Base-by-base conservation (phyloP, 30 jellyfish, hydroid and myxozoan species). In the Cassiopea xamachana region DNA sequence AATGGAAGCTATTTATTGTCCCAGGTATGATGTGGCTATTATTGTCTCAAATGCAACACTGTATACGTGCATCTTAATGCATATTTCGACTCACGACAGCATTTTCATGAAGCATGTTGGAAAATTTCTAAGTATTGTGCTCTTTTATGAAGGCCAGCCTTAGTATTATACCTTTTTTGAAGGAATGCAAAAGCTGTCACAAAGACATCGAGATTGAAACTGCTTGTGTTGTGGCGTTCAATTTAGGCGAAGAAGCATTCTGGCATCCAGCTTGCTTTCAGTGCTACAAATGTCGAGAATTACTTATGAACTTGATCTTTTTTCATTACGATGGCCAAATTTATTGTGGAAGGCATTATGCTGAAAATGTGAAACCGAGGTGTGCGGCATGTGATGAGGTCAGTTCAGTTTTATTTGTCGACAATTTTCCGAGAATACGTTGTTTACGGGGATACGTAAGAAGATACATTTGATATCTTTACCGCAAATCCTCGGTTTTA, bases 371-470 rank as follows among this genome's bases (percentile, higher is more conserved):
- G 69, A 96, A 96, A 81, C 98, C 98, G 68, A 87, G 99, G 70
- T 96, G 99, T 82, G 80, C 78, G 1, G 90, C 96, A 46, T 96
- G 99, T 77, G 99, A 96, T 85, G 99, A 96, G 99, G 99, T 96
- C 74, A 51, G 94, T 80, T 14, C 10, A 46, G 71, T 46, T 17
- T 39, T n/a, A n/a, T 51, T 51, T 51, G 9, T 51, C 9, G 64
- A 51, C 4, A 2, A 51, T 51, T 51, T 51, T 9, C 64, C n/a
- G n/a, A 9, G 4, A 2, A 51, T 9, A 51, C 64, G 4, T 51
- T 51, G 4, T 51, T 51, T 51, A 51, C 9, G 9, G 9, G 64
- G 9, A 51, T 9, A 51, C 4, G 64, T 51, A 2, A 2, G 64
- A 2, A 51, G 9, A n/a, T n/a, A n/a, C n/a, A n/a, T n/a, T n/a